Evolutionary conservation across 2,888 invertebrate species (phyloP).

Genomic region (Latrodectus hesperus): DNA sequence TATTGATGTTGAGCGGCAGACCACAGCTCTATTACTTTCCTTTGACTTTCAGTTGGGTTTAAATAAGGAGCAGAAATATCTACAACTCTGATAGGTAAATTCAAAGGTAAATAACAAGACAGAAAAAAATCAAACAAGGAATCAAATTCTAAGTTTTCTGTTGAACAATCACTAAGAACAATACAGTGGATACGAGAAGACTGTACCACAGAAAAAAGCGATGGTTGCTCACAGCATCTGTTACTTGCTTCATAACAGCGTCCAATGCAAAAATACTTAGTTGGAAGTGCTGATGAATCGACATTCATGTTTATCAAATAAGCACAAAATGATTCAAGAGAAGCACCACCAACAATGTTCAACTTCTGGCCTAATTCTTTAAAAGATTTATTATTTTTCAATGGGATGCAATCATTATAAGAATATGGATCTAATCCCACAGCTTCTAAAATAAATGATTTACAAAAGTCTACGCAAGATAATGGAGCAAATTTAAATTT

Average conservation of each 20-base stretch:
- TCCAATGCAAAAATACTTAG: slow-evolving; percentile 44
- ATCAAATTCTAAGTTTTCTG: slow-evolving; percentile 78
- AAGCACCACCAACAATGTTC: slow-evolving; percentile 85
- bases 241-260: slow-evolving; percentile 35
- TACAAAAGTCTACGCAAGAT: slow-evolving; percentile 50
- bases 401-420: slow-evolving; percentile 73
- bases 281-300: slow-evolving; percentile 9
- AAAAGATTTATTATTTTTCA: slow-evolving; percentile 75
- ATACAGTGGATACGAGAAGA: slow-evolving; percentile 41
- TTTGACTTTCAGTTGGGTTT: slow-evolving; percentile 81
- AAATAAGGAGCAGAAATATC: slow-evolving; percentile 81
- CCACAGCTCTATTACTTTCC: slow-evolving; percentile 84
- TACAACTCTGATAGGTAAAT: slow-evolving; percentile 82
- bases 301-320: slow-evolving; percentile 80
- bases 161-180: neutral
- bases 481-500: slow-evolving; percentile 7
- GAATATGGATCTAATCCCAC: slow-evolving; percentile 45
- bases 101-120: slow-evolving; percentile 81
- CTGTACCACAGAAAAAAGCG: slow-evolving; percentile 57
- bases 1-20: slow-evolving; percentile 81
- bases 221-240: neutral
- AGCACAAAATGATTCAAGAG: slow-evolving; percentile 84
- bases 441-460: slow-evolving; percentile 59
- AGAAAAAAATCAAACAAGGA: slow-evolving; percentile 78
- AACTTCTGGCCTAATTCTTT: slow-evolving; percentile 79